Conservation (phyloP, 2,888 invertebrate genomes). For the Athripsodes cinereus region DNA sequence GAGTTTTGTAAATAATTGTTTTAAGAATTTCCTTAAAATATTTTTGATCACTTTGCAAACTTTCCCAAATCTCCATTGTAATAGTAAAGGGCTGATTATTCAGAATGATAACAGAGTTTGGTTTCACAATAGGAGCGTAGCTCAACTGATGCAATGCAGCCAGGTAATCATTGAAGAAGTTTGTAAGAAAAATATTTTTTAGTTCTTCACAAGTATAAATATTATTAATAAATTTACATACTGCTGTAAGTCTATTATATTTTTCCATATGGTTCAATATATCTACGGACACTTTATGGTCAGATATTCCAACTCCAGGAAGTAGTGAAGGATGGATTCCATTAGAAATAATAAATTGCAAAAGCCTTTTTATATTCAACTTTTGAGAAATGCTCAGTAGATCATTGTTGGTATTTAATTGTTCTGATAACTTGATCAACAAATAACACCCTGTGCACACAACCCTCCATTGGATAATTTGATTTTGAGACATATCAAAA, state of each 20-base stretch:
- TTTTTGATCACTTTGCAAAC: constrained; percentile 45
- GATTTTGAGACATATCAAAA: not conserved
- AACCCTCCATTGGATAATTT: constrained; percentile 36
- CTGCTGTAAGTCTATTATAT: constrained; percentile 46
- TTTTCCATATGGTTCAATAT: constrained; percentile 35
- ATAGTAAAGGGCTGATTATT: constrained; percentile 39
- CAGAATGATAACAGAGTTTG: constrained; percentile 35
- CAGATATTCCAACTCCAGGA: constrained; percentile 56
- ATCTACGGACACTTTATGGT: constrained; percentile 28
- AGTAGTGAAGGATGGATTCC: constrained; percentile 62
- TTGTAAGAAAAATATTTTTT: constrained; percentile 49
- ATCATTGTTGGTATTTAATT: constrained; percentile 35
- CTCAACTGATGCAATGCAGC: constrained; percentile 64
- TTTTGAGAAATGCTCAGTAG: constrained; percentile 62
- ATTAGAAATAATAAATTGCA: constrained; percentile 58
- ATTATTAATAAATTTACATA: constrained; percentile 45
- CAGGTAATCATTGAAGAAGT: constrained; percentile 56
- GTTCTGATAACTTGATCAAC: constrained; percentile 38
- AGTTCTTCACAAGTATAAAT: constrained; percentile 48
- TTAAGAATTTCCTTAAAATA: constrained; percentile 47
- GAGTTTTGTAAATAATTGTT: constrained; percentile 49
- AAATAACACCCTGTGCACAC: constrained; percentile 41
- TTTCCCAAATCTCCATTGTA: constrained; percentile 50
- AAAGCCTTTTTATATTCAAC: constrained; percentile 53
- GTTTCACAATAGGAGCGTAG: constrained; percentile 60